These are phyloP conservation scores for Synanthedon andrenaeformis DNA, from an alignment of 2,888 invertebrate species.

Conservation along the genomic window DNA sequence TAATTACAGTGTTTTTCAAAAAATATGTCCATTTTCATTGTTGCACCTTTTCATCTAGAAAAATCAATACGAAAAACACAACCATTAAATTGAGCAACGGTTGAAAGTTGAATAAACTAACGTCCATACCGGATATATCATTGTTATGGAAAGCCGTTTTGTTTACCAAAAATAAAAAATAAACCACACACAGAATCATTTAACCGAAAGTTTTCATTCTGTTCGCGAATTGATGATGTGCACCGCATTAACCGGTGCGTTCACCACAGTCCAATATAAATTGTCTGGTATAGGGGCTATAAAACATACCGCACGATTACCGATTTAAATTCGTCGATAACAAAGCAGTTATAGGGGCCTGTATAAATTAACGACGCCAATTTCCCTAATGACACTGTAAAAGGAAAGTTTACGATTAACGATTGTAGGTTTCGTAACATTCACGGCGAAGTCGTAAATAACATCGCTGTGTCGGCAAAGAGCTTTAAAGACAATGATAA, in stretches of 20 bases:
- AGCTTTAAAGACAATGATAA: not conserved
- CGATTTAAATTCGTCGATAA: conserved; percentile 63
- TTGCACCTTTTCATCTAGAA: too few species aligned
- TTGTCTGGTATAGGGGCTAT: conserved; percentile 50
- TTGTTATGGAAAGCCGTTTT: conserved; percentile 3
- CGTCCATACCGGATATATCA: too few species aligned
- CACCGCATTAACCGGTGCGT: not conserved
- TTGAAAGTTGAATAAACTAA: too few species aligned
- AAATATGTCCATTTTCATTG: too few species aligned
- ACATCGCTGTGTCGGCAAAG: not conserved
- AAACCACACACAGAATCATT: conserved; percentile 15
- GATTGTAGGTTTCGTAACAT: conserved; percentile 14
- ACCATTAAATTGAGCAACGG: too few species aligned
- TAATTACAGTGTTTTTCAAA: too few species aligned
- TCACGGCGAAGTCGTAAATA: not conserved
- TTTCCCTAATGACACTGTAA: conserved; percentile 69
- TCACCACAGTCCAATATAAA: conserved; percentile 32
- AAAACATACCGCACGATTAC: conserved; percentile 64
- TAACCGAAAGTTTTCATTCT: conserved; percentile 20
- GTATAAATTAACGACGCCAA: conserved; percentile 65
- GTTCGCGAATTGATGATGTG: conserved; percentile 20
- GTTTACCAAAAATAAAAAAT: conserved; percentile 7
- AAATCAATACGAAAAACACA: too few species aligned
- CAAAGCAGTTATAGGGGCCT: conserved; percentile 50
- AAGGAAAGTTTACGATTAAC: conserved; percentile 61